Evolutionary conservation across 2,888 invertebrate genomes (phyloP), one percentile per base, ranked within the genome.

Genomic region (Callimorpha dominula): DNA sequence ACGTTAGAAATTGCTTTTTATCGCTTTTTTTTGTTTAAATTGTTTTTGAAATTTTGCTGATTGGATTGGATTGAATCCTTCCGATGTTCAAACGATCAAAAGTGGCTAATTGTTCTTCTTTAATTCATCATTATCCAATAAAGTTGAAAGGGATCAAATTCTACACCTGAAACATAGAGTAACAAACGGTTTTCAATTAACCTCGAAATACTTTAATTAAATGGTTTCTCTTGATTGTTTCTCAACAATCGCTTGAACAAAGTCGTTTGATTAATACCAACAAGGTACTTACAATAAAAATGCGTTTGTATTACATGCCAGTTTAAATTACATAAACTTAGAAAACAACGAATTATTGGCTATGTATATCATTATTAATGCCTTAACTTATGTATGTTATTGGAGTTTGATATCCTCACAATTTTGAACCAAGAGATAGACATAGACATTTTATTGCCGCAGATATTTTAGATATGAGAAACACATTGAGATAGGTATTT

Each of bases 141-240:
- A 62, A 49, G 17, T 49, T 40, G 14, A 43, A 54, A 42, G 54
- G 31, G n/a, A 68, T 43, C 20, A 20, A 62, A 68, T 15, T 62
- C 60, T 31, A 60, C 60, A 60, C 60, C 60, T 20, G 60, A 60
- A 60, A 64, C n/a, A 42, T 64, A 15, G 17, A 8, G 64, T 42
- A 64, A 64, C 31, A 31, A 31, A 31, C 60, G 14, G 12, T 60
- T 60, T 60, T 31, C 31, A 60, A 60, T 60, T 31, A 31, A 31
- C 60, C 31, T 60, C 31, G 31, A 60, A 60, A 60, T 60, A 31
- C 60, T 60, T 60, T 60, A 60, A 60, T 60, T 60, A 60, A 60
- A 60, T 14, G 60, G 60, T 60, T 60, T 60, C 60, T 60, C 60
- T 31, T 31, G 31, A 60, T 60, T 60, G 60, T 60, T 60, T 31